These are phyloP conservation scores for Goniozus legneri DNA, from an alignment of 1,140 invertebrate species.

Conservation along the genomic window DNA sequence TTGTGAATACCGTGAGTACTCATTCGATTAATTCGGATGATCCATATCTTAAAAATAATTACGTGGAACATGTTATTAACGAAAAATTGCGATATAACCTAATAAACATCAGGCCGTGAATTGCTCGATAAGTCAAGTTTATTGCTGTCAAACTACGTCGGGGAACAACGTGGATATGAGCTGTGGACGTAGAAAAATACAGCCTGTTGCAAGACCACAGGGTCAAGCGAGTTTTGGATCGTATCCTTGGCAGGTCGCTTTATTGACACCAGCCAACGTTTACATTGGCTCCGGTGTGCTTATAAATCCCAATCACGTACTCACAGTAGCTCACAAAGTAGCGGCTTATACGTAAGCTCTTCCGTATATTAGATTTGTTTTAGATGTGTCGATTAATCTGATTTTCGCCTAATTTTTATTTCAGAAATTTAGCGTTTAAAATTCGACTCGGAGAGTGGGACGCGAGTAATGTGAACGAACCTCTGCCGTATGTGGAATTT, in stretches of 20 bases:
- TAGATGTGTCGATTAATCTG: no score
- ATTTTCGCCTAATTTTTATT: slow-evolving; percentile 15
- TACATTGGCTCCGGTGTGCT: slow-evolving; percentile 69
- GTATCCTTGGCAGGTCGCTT: slow-evolving; percentile 57
- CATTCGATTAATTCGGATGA: background rate
- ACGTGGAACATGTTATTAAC: background rate
- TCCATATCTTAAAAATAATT: background rate
- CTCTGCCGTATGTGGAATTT: slow-evolving; percentile 61
- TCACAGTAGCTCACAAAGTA: slow-evolving; percentile 70
- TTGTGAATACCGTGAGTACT: slow-evolving; percentile 59
- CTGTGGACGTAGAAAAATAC: slow-evolving; percentile 44
- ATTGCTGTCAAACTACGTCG: slow-evolving; percentile 42
- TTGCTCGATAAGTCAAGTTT: slow-evolving; percentile 49
- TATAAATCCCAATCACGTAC: slow-evolving; percentile 60
- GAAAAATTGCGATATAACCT: background rate
- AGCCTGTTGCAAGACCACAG: slow-evolving; percentile 33
- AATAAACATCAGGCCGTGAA: slow-evolving; percentile 5
- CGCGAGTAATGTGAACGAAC: slow-evolving; percentile 58
- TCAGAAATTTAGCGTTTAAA: slow-evolving; percentile 51
- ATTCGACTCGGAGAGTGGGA: slow-evolving; percentile 71
- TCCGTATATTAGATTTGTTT: no score
- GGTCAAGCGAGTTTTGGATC: slow-evolving; percentile 58
- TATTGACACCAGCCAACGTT: slow-evolving; percentile 52
- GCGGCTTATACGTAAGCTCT: slow-evolving; percentile 60
- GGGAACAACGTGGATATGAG: slow-evolving; percentile 28